Evolutionary conservation across 35 echinoderm and acorn worm species (phyloP).

Genomic region (Amphiura filiformis): DNA sequence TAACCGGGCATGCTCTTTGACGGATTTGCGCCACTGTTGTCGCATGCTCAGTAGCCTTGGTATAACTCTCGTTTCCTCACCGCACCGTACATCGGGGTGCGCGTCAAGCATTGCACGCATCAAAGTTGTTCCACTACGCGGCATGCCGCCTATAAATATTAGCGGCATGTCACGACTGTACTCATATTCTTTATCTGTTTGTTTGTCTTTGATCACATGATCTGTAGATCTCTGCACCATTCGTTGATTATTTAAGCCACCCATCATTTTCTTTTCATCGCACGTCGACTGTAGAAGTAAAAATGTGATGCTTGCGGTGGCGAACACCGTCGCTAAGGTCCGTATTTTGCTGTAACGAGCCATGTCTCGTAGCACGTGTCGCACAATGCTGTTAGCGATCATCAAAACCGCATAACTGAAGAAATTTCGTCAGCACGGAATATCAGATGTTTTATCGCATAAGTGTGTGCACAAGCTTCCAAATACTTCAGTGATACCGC

Average conservation of each 20-base stretch:
- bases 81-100: slow-evolving; percentile 81
- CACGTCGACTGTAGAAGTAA: slow-evolving; percentile 67
- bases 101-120: slow-evolving; percentile 98
- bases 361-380: slow-evolving; percentile 17
- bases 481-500: too few species aligned
- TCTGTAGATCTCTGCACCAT: slow-evolving; percentile 2
- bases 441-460: too few species aligned
- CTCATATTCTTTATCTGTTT: slow-evolving; percentile 57
- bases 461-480: too few species aligned
- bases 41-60: slow-evolving; percentile 84
- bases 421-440: too few species aligned
- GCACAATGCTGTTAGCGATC: not conserved
- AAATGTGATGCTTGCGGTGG: slow-evolving; percentile 68
- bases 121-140: slow-evolving; percentile 89
- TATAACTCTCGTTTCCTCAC: slow-evolving; percentile 92
- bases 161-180: slow-evolving; percentile 83
- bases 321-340: slow-evolving; percentile 59
- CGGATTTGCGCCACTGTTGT: slow-evolving; percentile 79
- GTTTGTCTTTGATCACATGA: slow-evolving; percentile 1
- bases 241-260: not conserved
- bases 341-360: slow-evolving; percentile 60
- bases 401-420: not conserved
- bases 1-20: slow-evolving; percentile 77
- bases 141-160: slow-evolving; percentile 97
- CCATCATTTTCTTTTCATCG: not conserved